Base-by-base conservation (phyloP, 2,113 vertebrate species). In the Clarias gariepinus region DNA sequence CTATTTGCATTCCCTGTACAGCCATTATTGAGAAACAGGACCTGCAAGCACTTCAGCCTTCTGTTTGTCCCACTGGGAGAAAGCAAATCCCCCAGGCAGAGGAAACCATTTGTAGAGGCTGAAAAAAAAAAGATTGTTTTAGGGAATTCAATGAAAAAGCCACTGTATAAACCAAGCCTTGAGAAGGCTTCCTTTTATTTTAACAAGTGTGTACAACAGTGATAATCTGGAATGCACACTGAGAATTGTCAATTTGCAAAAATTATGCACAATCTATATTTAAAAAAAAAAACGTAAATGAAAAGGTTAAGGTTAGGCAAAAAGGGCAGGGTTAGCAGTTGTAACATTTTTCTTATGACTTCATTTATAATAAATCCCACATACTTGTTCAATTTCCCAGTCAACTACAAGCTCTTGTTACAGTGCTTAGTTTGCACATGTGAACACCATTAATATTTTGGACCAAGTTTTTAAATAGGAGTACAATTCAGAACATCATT, bases 71-170 rank as follows among this genome's bases (percentile, higher is more conserved):
- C 82, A 87, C 69, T 76, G 76, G 82, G 85, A 80, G n/a, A 4
- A 28, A 12, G 66, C 58, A 68, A n/a, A n/a, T 78, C 84, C 81
- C 79, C 71, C 69, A 12, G 47, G 86, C 74, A 69, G 33, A 30
- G 13, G 41, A 77, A 83, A 77, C 85, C 85, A 88, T 91, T 90
- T 88, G 86, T 81, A 84, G 84, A 85, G 80, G 81, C 86, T 86
- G 85, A 77, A 52, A 58, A 64, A 73, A 81, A 71, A 80, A 86
- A 61, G 58, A 41, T 60, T 63, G 58, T 74, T 28, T 28, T 10
- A 33, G 80, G 69, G 23, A 64, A 52, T 52, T 33, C 61, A 74
- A 57, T 55, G n/a, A 6, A 66, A 52, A 47, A 41, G 1, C 7
- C n/a, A 30, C 1, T 4, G 16, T 15, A n/a, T 76, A 61, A 58